Percentiles rank a stretch among this genome's conserved stretches.
These are phyloP conservation scores for Pomacea maculata DNA, from an alignment of 1,140 invertebrate species.

Conservation along the genomic window DNA sequence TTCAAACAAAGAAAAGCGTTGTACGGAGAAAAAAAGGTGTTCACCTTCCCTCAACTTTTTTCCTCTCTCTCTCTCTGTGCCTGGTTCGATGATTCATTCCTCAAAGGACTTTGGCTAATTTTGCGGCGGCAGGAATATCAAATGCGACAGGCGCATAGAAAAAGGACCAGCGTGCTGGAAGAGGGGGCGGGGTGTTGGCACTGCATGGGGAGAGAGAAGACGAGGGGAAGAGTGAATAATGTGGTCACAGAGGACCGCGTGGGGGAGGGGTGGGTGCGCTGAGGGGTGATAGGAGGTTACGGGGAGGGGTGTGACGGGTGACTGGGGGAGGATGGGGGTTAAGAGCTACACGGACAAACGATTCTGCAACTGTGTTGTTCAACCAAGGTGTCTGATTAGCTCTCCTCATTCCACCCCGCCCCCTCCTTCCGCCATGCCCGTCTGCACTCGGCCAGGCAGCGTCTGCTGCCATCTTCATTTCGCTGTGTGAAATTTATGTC, in stretches of 20 bases:
- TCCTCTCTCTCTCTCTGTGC: too few relatives aligned
- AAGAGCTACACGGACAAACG: too few relatives aligned
- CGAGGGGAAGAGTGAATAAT: not conserved
- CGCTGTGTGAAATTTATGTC: too few relatives aligned
- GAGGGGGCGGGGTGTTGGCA: not conserved
- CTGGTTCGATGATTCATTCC: constrained; percentile 6
- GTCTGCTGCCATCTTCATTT: too few relatives aligned
- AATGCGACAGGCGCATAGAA: not conserved
- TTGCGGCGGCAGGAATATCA: constrained; percentile 5
- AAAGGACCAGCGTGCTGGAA: not conserved
- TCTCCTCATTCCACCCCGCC: too few relatives aligned
- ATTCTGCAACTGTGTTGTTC: too few relatives aligned
- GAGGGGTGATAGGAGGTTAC: not conserved
- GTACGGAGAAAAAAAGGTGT: too few relatives aligned
- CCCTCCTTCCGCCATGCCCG: too few relatives aligned
- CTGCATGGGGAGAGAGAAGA: not conserved
- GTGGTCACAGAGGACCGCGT: not conserved
- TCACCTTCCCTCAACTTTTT: too few relatives aligned
- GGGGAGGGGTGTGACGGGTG: not conserved
- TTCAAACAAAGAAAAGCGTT: too few relatives aligned
- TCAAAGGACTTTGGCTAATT: constrained; percentile 6
- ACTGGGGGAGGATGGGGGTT: not conserved
- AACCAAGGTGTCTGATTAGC: too few relatives aligned
- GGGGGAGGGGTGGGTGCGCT: not conserved
- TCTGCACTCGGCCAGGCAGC: too few relatives aligned